Evolutionary conservation across 2,113 vertebrate genomes (phyloP), one percentile per base, ranked within the genome.

Genomic region (Zosterops hypoxanthus): DNA sequence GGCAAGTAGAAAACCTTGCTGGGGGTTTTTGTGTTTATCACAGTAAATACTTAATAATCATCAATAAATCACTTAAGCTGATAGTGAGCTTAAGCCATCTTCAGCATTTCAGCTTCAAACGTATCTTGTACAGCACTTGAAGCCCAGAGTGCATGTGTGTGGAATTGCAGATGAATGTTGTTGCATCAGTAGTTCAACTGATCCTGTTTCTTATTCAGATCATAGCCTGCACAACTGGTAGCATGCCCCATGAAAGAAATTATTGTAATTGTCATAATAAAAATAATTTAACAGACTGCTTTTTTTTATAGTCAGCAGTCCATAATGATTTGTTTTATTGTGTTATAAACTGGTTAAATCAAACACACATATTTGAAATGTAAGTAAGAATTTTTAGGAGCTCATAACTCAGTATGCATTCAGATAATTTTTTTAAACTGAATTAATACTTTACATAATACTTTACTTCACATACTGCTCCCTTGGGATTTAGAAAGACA

Each of bases 401-500:
- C 85, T 96, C 42, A 29, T 76, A 96, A 72, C 36, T 59, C 4
- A 1, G 5, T 84, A 41, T 46, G 57, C 36, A 77, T 87, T 87
- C 46, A 90, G 33, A 65, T 84, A 0, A 1, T 61, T 70, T 95
- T 95, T 71, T 59, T n/a, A 71, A 87, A 65, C 24, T 63, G 65
- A 55, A 50, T 82, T 86, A 56, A 53, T 96, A 83, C 46, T 84
- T 91, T 53, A 69, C 0, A 0, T 72, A 94, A 88, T 93, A 34
- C 46, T 46, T 78, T 46, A n/a, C 69, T 90, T 90, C 55, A 29
- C 61, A 41, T 85, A 56, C 47, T 33, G n/a, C 41, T 92, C 55
- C 50, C 70, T 42, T 63, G 90, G 53, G 72, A 93, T 93, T 96
- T 81, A 89, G 41, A 92, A 85, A 88, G 77, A 86, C n/a, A 50